A percentile compares a stretch with the other conserved stretches of the same genome.
Evolutionary conservation across 2,888 invertebrate genomes (phyloP).

Genomic region (Cyclophora albipunctata): DNA sequence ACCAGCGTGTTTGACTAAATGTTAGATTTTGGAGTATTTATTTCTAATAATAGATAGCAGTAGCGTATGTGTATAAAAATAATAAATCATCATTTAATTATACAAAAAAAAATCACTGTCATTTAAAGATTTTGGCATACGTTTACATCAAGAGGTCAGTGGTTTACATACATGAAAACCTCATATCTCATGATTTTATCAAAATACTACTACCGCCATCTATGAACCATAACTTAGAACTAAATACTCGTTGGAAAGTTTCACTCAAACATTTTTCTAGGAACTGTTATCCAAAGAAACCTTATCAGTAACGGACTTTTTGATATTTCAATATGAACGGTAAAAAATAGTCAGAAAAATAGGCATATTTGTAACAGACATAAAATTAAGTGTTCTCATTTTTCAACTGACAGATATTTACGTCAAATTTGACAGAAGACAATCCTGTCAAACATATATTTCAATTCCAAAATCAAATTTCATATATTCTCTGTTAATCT

Average conservation of each 20-base stretch:
- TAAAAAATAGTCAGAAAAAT: not conserved
- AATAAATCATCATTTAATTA: not conserved
- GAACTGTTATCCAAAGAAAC: too few species aligned
- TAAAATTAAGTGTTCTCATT: not conserved
- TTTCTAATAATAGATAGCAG: not conserved
- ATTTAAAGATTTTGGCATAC: not conserved
- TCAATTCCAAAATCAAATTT: too few species aligned
- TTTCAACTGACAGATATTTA: not conserved
- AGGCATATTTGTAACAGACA: too few species aligned
- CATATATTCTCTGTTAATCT: too few species aligned
- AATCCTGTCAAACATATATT: too few species aligned
- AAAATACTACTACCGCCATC: not conserved
- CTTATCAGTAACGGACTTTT: too few species aligned
- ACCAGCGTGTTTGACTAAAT: conserved; percentile 45
- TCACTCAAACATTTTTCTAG: too few species aligned
- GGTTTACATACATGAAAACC: not conserved
- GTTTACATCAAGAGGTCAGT: too few species aligned
- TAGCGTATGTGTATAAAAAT: not conserved
- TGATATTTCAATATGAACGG: too few species aligned
- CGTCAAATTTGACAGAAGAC: not conserved
- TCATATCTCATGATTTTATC: not conserved
- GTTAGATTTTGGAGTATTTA: conserved; percentile 24
- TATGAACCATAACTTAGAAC: not conserved
- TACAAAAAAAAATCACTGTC: not conserved
- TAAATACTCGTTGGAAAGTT: too few species aligned